Base-by-base conservation (phyloP, 2,888 invertebrate species). In the Ecdyonurus torrentis region DNA sequence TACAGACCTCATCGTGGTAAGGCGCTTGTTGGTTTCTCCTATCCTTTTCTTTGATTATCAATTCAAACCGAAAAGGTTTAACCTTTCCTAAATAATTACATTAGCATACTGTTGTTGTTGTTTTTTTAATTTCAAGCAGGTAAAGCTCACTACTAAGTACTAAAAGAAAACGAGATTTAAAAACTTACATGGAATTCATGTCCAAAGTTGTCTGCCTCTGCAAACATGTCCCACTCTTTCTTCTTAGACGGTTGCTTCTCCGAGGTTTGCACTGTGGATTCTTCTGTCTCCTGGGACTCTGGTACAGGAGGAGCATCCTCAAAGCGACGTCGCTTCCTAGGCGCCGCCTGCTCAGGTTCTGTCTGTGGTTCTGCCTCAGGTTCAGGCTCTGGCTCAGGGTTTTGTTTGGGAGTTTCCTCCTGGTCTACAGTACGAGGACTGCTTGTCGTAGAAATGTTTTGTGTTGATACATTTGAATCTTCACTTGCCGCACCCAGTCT, bases 151-250 rank as follows among this genome's bases (percentile, higher is more conserved):
- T n/a, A n/a, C n/a, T n/a, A n/a, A n/a, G n/a, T n/a, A n/a, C n/a
- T n/a, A n/a, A n/a, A n/a, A n/a, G n/a, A n/a, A n/a, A n/a, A n/a
- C n/a, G n/a, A n/a, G n/a, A n/a, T n/a, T n/a, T n/a, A n/a, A 37
- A 53, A 23, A 77, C 83, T 79, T 77, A 87, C 87, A 77, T 83
- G 83, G 70, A 85, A 86, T 70, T 85, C 81, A 52, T 85, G 83
- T 70, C 80, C 80, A 74, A 91, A 89, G 74, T 87, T 89, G 71
- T 91, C 90, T 67, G 89, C 89, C 71, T 95, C 94, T 52, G 95
- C 93, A 77, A 94, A 91, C 89, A 91, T 91, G 71, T 91, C 91
- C 88, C 90, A 90, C 69, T 88, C 86, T 18, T 81, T 78, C n/a
- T 78, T 75, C 70, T 82, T 83, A 22, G 65, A 65, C 66, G 72